phyloP scores from a whole-genome alignment of 2,888 invertebrate genomes.

The Coecobrya sp. region DNA sequence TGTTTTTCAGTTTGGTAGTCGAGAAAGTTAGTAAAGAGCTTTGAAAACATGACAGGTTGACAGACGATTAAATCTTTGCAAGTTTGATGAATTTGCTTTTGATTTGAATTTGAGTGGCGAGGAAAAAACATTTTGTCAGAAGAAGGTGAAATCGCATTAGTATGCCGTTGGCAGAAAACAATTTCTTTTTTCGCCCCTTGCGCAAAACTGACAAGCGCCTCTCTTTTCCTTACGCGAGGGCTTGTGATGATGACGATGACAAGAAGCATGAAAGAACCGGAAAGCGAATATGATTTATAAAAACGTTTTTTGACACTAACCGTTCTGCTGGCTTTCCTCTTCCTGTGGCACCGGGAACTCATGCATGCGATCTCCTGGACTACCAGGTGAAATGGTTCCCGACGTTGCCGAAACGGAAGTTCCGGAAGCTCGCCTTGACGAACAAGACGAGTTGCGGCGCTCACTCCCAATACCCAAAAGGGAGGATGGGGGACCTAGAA shows the following conservation, averaged over 20 bases:
- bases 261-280: not conserved
- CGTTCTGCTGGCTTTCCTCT: conserved; percentile 75
- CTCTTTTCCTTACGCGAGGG: not conserved
- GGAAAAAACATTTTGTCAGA: not conserved
- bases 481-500: conserved; percentile 84
- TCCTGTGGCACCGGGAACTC: conserved; percentile 81
- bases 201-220: too few relatives aligned
- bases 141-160: not conserved
- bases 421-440: conserved; percentile 85
- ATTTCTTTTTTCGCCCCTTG: not conserved
- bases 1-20: not conserved
- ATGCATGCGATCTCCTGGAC: conserved; percentile 82
- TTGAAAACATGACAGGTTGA: conserved; percentile 55
- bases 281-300: not conserved
- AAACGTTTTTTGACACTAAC: conserved; percentile 53
- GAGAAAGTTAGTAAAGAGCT: conserved; percentile 12
- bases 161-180: not conserved
- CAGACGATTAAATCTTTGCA: conserved; percentile 14
- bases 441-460: conserved; percentile 76
- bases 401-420: conserved; percentile 83
- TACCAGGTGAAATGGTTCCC: conserved; percentile 84
- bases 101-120: conserved; percentile 17
- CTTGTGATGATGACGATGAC: not conserved
- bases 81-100: conserved; percentile 25
- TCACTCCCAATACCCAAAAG: conserved; percentile 66